A percentile compares a stretch with the other conserved stretches of the same genome.
phyloP scores from a whole-genome alignment of 2,113 vertebrate species.

The Physeter macrocephalus region DNA sequence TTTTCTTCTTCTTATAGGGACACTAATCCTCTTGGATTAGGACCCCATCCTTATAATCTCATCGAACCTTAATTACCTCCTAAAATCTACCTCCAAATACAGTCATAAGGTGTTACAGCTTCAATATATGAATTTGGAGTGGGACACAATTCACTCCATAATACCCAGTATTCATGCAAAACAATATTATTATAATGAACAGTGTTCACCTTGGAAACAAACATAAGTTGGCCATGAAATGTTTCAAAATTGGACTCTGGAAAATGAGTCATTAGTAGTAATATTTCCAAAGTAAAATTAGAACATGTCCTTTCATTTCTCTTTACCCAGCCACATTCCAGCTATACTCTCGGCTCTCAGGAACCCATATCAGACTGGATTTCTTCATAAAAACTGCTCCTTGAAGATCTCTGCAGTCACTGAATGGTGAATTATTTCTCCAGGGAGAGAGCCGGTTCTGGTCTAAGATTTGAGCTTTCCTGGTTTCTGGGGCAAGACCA shows the following conservation, averaged over 20 bases:
- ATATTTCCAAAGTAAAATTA: constrained; percentile 3
- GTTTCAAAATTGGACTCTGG: background rate
- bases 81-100: background rate
- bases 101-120: background rate
- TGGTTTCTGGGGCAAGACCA: background rate
- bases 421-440: background rate
- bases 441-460: background rate
- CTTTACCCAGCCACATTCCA: background rate
- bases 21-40: background rate
- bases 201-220: background rate
- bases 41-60: background rate
- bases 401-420: background rate
- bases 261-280: background rate
- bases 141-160: background rate
- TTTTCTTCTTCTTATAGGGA: background rate
- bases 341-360: background rate
- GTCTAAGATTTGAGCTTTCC: background rate
- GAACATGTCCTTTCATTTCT: background rate
- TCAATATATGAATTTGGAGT: background rate
- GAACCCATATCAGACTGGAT: background rate
- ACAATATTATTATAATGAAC: background rate
- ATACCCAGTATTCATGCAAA: background rate
- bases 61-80: background rate
- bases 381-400: background rate
- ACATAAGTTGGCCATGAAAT: background rate